Base-by-base conservation (phyloP, 2,113 vertebrate genomes). In the Lophochroa leadbeateri region DNA sequence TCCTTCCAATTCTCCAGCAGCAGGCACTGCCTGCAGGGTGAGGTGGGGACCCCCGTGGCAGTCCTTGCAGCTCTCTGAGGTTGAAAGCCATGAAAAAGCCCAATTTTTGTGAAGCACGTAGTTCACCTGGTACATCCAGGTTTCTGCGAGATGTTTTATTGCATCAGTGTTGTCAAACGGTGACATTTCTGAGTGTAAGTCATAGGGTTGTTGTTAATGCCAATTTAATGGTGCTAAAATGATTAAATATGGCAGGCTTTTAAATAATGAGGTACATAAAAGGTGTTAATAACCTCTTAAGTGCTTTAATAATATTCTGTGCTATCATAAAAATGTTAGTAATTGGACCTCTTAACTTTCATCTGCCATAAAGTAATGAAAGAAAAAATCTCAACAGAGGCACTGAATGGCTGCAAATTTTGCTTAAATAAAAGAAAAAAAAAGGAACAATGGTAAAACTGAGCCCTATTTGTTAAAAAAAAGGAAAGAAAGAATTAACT, bases 231-330 rank as follows among this genome's bases (percentile, higher is more conserved):
- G 97, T 85, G 97, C 96, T 98, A 97, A 97, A 96, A 97, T 97
- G 97, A 98, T 98, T 97, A 97, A 97, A 97, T 92, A 86, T 94
- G 97, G 97, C 97, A 97, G 96, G 95, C 96, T 98, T 97, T 97
- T 94, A 96, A 97, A 98, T 97, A 98, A 97, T 88, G 97, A 97
- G 97, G 97, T 97, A 96, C 97, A 95, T 97, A 97, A 97, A 98
- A 98, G 98, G 98, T 98, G 98, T 97, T 98, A 98, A 98, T 98
- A 97, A 98, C 97, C 95, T 97, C 95, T 96, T 98, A 98, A 98
- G 98, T 92, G 97, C 97, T 97, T 97, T 96, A 86, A 91, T 98
- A 96, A 98, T 97, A 97, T 97, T 97, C 96, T 90, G 78, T 57
- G 96, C 97, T 95, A 95, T 97, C 97, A 98, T 97, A 98, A 97